A percentile compares a stretch with the other conserved stretches of the same genome.
Conservation (phyloP, 2,113 vertebrate species). For the Phodopus roborovskii region DNA sequence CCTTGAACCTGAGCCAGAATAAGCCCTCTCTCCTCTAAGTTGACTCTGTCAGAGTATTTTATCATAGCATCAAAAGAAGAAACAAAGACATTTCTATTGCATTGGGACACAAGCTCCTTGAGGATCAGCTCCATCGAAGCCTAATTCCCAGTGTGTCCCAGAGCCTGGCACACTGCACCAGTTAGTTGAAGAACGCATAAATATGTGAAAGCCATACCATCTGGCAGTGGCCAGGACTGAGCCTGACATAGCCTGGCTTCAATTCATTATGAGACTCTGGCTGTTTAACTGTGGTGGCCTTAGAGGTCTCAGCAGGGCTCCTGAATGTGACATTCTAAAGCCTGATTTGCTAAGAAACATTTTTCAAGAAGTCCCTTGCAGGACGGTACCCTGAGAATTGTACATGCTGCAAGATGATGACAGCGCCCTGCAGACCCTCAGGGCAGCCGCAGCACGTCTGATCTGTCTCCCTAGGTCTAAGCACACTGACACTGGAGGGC, state of each 20-base stretch:
- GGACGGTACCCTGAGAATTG: neutral
- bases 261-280: no score
- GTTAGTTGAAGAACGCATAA: neutral
- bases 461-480: neutral
- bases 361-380: neutral
- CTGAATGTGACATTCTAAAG: neutral
- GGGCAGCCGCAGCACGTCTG: neutral
- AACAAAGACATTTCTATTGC: neutral
- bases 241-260: neutral
- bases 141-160: neutral
- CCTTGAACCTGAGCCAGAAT: neutral
- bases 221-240: neutral
- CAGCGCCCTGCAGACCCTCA: neutral
- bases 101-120: neutral
- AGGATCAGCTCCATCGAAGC: neutral
- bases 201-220: neutral
- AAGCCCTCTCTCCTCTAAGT: neutral
- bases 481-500: neutral
- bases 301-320: neutral
- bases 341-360: neutral
- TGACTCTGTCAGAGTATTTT: neutral
- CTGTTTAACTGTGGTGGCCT: neutral
- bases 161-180: neutral
- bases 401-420: neutral
- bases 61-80: neutral